These are phyloP conservation scores for Dermochelys coriacea DNA, from an alignment of 2,797 vertebrate genomes.

Conservation along the genomic window DNA sequence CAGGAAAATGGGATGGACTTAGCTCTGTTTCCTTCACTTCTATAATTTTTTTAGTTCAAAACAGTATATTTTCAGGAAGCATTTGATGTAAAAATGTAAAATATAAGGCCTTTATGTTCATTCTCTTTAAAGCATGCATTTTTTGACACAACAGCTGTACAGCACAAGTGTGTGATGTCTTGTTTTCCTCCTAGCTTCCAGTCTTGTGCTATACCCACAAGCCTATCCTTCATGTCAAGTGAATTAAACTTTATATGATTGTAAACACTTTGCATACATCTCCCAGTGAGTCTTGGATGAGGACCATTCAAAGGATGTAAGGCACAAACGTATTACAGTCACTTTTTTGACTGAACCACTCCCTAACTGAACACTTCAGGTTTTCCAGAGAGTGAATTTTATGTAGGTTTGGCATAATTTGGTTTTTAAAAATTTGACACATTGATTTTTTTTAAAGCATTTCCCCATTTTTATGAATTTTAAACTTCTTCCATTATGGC, in stretches of 20 bases:
- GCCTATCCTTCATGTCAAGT: background rate
- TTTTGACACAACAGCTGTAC: conserved; percentile 11
- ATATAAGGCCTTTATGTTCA: background rate
- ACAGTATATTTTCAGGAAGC: background rate
- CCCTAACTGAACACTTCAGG: conserved; percentile 13
- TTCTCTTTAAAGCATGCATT: background rate
- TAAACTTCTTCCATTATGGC: background rate
- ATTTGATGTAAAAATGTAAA: conserved; percentile 1
- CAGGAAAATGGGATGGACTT: background rate
- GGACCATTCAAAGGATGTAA: background rate
- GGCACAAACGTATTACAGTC: background rate
- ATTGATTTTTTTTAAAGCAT: background rate
- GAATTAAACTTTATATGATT: background rate
- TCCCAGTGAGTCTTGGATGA: background rate
- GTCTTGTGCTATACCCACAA: conserved; percentile 20
- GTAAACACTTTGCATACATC: conserved; percentile 29
- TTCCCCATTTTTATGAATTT: background rate
- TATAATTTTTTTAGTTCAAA: background rate
- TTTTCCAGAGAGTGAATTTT: conserved; percentile 24
- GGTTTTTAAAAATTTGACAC: too few relatives aligned
- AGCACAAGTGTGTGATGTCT: background rate
- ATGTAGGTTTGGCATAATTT: background rate
- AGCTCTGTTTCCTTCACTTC: conserved; percentile 1
- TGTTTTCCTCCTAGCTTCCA: background rate
- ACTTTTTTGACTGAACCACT: background rate